A percentile compares a stretch with the other conserved stretches of the same genome.
Evolutionary conservation across 2,888 invertebrate genomes (phyloP).

Genomic region (Orthonevra nobilis): DNA sequence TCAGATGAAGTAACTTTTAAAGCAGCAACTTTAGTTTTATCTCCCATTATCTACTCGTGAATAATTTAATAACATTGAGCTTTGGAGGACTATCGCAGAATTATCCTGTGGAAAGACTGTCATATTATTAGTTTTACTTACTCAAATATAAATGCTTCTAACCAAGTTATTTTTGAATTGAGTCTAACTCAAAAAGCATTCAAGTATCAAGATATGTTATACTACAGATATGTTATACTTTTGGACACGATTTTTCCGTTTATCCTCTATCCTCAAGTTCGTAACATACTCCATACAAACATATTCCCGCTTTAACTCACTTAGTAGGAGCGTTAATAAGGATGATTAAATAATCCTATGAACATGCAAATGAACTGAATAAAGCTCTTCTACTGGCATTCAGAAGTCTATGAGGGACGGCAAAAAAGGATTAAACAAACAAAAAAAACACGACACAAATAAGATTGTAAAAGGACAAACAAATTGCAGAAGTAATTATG

Average conservation of each 20-base stretch:
- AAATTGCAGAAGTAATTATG: constrained; percentile 24
- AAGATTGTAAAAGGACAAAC: constrained; percentile 14
- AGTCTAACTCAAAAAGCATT: too few relatives aligned
- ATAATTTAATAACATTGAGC: too few relatives aligned
- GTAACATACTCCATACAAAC: background rate
- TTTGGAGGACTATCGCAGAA: too few relatives aligned
- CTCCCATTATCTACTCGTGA: too few relatives aligned
- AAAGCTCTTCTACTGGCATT: too few relatives aligned
- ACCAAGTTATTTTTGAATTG: too few relatives aligned
- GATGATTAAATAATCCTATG: constrained; percentile 28
- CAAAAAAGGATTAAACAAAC: background rate
- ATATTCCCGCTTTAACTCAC: constrained; percentile 3
- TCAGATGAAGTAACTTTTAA: too few relatives aligned
- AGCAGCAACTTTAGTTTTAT: too few relatives aligned
- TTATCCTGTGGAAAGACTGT: too few relatives aligned
- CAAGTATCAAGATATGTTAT: background rate
- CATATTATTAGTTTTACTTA: too few relatives aligned
- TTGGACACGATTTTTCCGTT: background rate
- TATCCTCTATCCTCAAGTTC: background rate
- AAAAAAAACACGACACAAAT: constrained; percentile 2
- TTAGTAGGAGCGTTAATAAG: constrained; percentile 23
- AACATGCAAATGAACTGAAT: constrained; percentile 6
- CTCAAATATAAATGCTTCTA: too few relatives aligned
- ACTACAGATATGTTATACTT: too few relatives aligned
- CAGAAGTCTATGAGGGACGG: background rate